A percentile compares a stretch with the other conserved stretches of the same genome.
These are phyloP conservation scores for Lipotes vexillifer DNA, from an alignment of 2,113 vertebrate species.

Conservation along the genomic window DNA sequence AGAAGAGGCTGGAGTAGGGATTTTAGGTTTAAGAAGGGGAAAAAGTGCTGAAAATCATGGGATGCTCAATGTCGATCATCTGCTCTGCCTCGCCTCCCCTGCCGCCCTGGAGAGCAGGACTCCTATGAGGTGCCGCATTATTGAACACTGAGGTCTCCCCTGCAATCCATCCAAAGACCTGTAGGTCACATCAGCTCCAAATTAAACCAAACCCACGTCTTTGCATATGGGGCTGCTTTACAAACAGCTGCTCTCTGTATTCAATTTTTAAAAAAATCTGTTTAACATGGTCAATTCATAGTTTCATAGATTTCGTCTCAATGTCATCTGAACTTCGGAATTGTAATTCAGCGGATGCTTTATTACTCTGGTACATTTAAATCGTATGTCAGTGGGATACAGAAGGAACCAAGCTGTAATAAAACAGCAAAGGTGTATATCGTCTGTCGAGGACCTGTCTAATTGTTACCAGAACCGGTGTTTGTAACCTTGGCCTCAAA, in stretches of 20 bases:
- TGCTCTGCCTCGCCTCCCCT: not conserved
- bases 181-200: not conserved
- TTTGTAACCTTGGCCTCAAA: conserved; percentile 31
- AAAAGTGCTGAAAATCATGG: not conserved
- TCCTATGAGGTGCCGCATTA: not conserved
- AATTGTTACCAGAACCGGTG: not conserved
- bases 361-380: conserved; percentile 21
- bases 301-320: conserved; percentile 35
- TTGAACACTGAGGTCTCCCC: not conserved
- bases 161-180: not conserved
- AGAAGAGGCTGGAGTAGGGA: not conserved
- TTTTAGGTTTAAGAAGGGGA: not conserved
- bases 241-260: conserved; percentile 37
- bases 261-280: not conserved
- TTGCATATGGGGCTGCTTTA: conserved; percentile 3
- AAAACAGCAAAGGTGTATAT: not conserved
- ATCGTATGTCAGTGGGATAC: not conserved
- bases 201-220: not conserved
- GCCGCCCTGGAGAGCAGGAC: not conserved
- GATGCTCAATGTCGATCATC: not conserved
- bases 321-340: conserved; percentile 51
- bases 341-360: conserved; percentile 44
- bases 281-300: conserved; percentile 37
- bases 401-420: not conserved
- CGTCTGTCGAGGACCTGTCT: not conserved